Evolutionary conservation across 2,113 vertebrate genomes (phyloP).

Genomic region (Oceanodroma tethys): DNA sequence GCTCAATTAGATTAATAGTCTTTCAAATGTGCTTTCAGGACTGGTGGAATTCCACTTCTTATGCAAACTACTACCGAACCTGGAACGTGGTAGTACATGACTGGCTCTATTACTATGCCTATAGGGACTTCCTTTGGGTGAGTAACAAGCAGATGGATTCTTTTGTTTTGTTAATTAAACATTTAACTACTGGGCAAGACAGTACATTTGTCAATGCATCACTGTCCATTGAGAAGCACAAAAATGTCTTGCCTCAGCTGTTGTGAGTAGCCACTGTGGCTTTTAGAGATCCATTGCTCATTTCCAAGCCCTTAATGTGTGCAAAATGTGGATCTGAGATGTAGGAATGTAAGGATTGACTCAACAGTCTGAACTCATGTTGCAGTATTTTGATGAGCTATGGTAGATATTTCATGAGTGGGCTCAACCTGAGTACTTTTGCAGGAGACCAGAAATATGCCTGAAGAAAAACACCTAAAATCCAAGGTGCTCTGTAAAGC

Average conservation of each 20-base stretch:
- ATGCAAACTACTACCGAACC: conserved; percentile 83
- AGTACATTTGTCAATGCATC: background rate
- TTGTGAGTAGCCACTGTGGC: background rate
- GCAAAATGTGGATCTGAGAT: background rate
- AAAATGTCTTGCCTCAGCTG: background rate
- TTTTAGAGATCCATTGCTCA: background rate
- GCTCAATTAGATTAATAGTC: background rate
- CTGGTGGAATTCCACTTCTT: conserved; percentile 89
- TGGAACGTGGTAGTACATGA: conserved; percentile 87
- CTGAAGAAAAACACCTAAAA: background rate
- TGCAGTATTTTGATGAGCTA: background rate
- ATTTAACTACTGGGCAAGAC: background rate
- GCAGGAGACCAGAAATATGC: background rate
- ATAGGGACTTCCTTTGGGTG: conserved; percentile 84
- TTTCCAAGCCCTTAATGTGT: background rate
- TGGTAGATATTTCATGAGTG: background rate
- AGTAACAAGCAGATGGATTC: conserved; percentile 1
- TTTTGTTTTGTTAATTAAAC: background rate
- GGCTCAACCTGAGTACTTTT: background rate
- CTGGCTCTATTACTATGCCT: conserved; percentile 85
- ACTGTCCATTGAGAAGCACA: background rate
- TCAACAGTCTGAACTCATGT: background rate
- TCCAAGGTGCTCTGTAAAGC: background rate
- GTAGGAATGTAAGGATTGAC: background rate
- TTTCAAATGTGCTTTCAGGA: conserved; percentile 67